Percentiles rank a stretch among this genome's conserved stretches.
These are phyloP conservation scores for Myrmophylax atrothorax DNA, from an alignment of 2,113 vertebrate species.

Conservation along the genomic window DNA sequence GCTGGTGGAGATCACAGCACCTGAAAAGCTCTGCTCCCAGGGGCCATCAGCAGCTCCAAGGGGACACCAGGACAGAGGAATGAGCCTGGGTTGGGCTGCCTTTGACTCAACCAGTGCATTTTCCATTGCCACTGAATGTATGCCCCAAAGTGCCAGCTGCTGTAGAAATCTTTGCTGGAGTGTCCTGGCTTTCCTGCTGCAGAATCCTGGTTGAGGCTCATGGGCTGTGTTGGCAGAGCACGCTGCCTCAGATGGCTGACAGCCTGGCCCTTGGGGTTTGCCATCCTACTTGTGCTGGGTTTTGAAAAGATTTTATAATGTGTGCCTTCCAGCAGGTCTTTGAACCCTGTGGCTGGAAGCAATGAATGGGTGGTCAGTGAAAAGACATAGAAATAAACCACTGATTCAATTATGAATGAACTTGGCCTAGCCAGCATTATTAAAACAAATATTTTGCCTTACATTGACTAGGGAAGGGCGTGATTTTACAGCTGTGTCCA, in stretches of 20 bases:
- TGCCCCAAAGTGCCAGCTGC: background rate
- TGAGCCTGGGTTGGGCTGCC: background rate
- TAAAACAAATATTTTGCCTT: slow-evolving; percentile 50
- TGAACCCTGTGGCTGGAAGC: slow-evolving; percentile 26
- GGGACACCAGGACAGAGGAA: background rate
- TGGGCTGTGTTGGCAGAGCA: background rate
- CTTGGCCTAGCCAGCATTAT: background rate
- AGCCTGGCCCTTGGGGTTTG: background rate
- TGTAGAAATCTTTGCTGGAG: background rate
- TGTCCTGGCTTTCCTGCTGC: background rate
- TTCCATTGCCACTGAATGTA: background rate
- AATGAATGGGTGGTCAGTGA: slow-evolving; percentile 42
- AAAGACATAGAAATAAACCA: slow-evolving; percentile 30
- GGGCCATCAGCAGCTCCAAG: background rate
- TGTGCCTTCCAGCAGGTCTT: slow-evolving; percentile 32
- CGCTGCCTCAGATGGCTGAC: background rate
- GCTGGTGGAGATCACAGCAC: background rate
- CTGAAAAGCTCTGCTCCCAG: background rate
- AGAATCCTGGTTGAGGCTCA: background rate
- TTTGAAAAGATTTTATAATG: background rate
- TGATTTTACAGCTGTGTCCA: slow-evolving; percentile 51
- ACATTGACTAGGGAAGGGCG: background rate
- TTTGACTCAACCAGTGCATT: background rate
- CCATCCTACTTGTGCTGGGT: background rate
- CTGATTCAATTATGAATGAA: slow-evolving; percentile 48